Evolutionary conservation across 2,888 invertebrate species (phyloP), one percentile per base, ranked within the genome.

Genomic region (Abrostola triplasia): DNA sequence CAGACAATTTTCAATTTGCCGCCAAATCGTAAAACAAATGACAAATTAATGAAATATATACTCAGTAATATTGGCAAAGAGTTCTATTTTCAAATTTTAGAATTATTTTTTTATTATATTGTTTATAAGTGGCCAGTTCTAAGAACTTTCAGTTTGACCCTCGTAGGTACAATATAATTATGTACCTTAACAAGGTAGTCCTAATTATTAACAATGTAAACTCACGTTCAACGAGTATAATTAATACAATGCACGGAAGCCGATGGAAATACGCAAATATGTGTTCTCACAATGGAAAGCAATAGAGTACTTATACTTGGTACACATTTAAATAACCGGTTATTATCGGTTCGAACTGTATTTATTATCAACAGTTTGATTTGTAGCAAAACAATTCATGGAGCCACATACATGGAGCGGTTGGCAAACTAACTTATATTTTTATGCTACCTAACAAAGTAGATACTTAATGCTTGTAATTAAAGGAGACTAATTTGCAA

Each of bases 161-260:
- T n/a, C n/a, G 1, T 37, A 12, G 24, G 40, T 37, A 2, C 11
- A 36, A 36, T 12, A 12, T 24, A 57, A 65, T 42, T n/a, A 51
- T 60, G 24, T 48, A 62, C 24, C 24, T 24, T 24, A 24, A 24
- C 24, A 24, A 24, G 24, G 24, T 24, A 24, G 24, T 24, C 24
- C 24, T 24, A 24, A 24, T 24, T 24, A 4, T 36, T 59, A 60
- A 59, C 53, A 69, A 67, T 49, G 67, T 54, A 63, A 57, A 64
- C 54, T 49, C 50, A 42, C 42, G 47, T 47, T 57, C 50, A 53
- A 64, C 37, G 49, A 53, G 36, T 44, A 62, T 44, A 42, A 49
- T 61, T 42, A 13, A 64, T 59, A 73, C 66, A 73, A 70, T 74
- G 52, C 35, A n/a, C 61, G 70, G 65, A 64, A 73, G 64, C 60